Base-by-base conservation (phyloP, 2,113 vertebrate genomes). In the Tragelaphus strepsiceros region DNA sequence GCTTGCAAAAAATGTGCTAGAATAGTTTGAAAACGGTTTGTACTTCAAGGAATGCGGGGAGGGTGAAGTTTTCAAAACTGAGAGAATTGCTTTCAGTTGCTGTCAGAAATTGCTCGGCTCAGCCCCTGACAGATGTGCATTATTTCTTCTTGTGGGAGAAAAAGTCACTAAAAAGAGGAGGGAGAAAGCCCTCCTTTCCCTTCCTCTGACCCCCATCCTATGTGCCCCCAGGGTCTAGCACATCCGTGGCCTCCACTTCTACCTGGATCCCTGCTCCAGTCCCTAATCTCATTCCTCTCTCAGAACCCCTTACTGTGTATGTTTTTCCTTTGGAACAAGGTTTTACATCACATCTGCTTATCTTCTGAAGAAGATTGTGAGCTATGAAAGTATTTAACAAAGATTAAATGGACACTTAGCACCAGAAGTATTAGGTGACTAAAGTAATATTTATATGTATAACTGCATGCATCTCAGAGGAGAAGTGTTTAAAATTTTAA, bases 1-100 rank as follows among this genome's bases (percentile, higher is more conserved):
- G 84, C 58, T 78, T 96, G 90, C 53, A 78, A 83, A 94, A 90
- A 94, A 90, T 90, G 92, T 91, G 74, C 67, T 67, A 16, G 64
- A 77, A 74, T 82, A 51, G 84, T 94, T 88, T 59, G 90, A 96
- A 96, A 77, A 54, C 6, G n/a, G 35, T 39, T 80, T 78, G 53
- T 77, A 6, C 85, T 78, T 58, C 46, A 71, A 97, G 94, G 88
- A 92, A 85, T 19, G 59, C 7, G 32, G 88, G 12, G 84, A 67
- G 91, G 58, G 59, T 49, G 81, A 90, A 67, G 39, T 61, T 87
- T 91, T 54, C 74, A 61, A 67, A 88, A 7, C 16, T 14, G 28
- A 91, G 39, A 58, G 81, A 58, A 12, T 71, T 14, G 61, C 35
- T 94, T 71, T 84, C 61, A 30, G 4, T 46, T 32, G 13, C 91